Evolutionary conservation across 1,140 invertebrate genomes (phyloP).

Genomic region (Drosophila prosaltans): DNA sequence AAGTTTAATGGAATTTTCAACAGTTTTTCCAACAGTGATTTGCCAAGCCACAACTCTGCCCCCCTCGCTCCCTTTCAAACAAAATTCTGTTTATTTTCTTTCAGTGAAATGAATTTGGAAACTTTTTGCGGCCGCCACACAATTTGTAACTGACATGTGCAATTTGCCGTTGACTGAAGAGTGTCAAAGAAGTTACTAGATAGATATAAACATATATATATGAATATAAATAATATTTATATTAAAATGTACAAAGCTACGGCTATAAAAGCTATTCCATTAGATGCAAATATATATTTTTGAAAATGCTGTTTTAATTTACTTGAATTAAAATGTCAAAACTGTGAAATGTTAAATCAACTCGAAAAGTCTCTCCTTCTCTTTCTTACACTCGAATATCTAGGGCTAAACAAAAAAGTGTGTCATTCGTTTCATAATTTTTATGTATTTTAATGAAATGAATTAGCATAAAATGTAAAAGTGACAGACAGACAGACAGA

Average conservation of each 20-base stretch:
- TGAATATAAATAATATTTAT: too few relatives aligned
- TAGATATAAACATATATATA: background rate
- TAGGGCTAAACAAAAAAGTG: slow-evolving; percentile 52
- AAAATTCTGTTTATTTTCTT: slow-evolving; percentile 40
- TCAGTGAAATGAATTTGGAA: slow-evolving; percentile 53
- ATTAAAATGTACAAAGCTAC: too few relatives aligned
- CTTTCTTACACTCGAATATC: slow-evolving; percentile 4
- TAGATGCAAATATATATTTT: background rate
- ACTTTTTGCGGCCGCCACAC: slow-evolving; percentile 41
- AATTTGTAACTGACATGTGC: slow-evolving; percentile 77
- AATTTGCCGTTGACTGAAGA: slow-evolving; percentile 50
- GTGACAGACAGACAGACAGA: slow-evolving; percentile 67
- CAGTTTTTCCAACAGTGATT: slow-evolving; percentile 78
- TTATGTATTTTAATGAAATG: slow-evolving; percentile 75
- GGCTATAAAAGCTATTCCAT: background rate
- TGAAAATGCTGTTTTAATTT: slow-evolving; percentile 10
- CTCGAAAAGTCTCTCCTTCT: slow-evolving; percentile 20
- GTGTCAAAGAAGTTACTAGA: background rate
- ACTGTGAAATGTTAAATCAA: slow-evolving; percentile 47
- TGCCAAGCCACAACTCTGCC: slow-evolving; percentile 54
- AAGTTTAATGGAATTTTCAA: slow-evolving; percentile 81
- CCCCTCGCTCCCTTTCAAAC: background rate
- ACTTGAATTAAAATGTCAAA: slow-evolving; percentile 65
- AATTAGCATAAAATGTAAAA: slow-evolving; percentile 77
- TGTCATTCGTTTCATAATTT: slow-evolving; percentile 66